Conservation (phyloP, 2,113 vertebrate species). For the Gavialis gangeticus region DNA sequence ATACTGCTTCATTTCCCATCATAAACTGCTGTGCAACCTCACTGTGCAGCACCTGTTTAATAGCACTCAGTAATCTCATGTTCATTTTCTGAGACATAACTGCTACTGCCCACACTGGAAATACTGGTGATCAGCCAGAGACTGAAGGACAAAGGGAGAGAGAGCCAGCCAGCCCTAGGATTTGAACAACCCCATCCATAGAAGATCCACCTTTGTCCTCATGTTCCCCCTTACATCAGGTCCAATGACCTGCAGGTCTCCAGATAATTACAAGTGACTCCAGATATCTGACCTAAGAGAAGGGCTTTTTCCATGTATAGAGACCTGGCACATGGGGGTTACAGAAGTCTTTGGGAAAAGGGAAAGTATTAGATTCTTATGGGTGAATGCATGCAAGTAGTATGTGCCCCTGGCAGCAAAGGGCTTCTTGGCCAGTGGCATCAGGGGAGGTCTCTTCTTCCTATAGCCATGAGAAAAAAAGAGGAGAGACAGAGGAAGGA, state of each 20-base stretch:
- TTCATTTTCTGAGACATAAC: not conserved
- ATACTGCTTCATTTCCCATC: not conserved
- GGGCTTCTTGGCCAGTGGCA: not conserved
- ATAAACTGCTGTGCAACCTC: not conserved
- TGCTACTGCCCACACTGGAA: not conserved
- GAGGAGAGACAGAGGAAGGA: not conserved
- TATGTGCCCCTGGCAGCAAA: not conserved
- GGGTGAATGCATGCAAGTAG: not conserved
- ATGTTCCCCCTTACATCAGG: not conserved
- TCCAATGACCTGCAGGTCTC: not conserved
- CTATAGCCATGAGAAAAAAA: not conserved
- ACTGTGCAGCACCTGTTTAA: not conserved
- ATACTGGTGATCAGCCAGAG: conserved; percentile 1
- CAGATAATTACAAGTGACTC: not conserved
- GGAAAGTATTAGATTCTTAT: not conserved
- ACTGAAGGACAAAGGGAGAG: not conserved
- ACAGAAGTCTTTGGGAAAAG: not conserved
- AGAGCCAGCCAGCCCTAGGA: not conserved
- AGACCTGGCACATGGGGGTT: not conserved
- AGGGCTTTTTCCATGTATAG: not conserved
- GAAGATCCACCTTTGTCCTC: not conserved
- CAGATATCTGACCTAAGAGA: not conserved
- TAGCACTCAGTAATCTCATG: not conserved
- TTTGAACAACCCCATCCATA: not conserved
- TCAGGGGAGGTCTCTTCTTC: not conserved